Conservation (phyloP, 2,797 vertebrate genomes). For the Carcharodon carcharias region DNA sequence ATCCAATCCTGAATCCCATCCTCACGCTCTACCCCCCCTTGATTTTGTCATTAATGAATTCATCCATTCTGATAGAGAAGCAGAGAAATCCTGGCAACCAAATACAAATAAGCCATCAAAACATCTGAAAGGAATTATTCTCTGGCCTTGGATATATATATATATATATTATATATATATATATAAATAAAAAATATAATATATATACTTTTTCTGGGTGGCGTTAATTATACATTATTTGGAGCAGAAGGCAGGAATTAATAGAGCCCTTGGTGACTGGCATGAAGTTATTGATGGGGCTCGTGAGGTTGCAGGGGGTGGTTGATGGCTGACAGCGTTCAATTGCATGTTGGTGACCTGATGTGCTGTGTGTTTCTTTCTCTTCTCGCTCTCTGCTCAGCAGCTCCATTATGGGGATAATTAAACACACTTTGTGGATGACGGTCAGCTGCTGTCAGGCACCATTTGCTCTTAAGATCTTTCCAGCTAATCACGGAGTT, state of each 20-base stretch:
- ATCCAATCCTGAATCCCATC: too few species aligned
- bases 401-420: background rate
- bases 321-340: background rate
- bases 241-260: background rate
- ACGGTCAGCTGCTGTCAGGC: background rate
- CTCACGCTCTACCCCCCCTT: background rate
- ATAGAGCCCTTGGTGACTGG: background rate
- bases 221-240: background rate
- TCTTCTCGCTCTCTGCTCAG: background rate
- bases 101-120: background rate
- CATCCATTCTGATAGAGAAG: background rate
- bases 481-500: background rate
- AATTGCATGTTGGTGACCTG: background rate
- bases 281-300: conserved; percentile 19
- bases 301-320: background rate
- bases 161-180: background rate
- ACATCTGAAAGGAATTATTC: background rate
- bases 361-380: background rate
- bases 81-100: background rate
- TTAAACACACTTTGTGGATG: background rate
- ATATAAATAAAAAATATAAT: too few species aligned
- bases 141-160: background rate
- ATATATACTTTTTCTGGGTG: background rate
- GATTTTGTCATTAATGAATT: background rate
- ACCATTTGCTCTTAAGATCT: background rate